These are phyloP conservation scores for Serripes groenlandicus DNA, from an alignment of 2,888 invertebrate species.

Conservation along the genomic window DNA sequence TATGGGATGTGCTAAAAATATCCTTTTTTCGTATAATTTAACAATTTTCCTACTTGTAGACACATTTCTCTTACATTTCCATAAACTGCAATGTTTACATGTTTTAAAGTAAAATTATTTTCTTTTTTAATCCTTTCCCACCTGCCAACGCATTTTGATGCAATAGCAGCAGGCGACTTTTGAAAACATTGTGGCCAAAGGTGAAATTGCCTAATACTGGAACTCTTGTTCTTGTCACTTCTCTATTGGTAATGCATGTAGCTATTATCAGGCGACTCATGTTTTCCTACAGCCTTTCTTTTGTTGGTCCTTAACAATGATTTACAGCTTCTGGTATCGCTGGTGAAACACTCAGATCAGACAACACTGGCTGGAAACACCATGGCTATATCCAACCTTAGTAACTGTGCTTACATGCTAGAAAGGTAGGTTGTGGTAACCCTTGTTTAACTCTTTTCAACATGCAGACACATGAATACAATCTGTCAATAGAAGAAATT, in stretches of 20 bases:
- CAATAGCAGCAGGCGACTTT: background rate
- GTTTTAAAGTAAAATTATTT: no score
- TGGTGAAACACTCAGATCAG: constrained; percentile 70
- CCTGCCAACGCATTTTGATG: background rate
- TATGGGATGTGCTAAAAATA: constrained; percentile 73
- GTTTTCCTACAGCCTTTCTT: background rate
- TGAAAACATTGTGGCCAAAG: background rate
- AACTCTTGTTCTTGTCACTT: background rate
- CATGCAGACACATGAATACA: no score
- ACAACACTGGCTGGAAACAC: constrained; percentile 46
- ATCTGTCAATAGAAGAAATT: no score
- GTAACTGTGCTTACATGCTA: constrained; percentile 69
- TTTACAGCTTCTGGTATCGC: constrained; percentile 64
- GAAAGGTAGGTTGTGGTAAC: constrained; percentile 71
- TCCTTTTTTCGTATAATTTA: constrained; percentile 67
- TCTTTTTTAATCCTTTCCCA: background rate
- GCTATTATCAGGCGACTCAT: background rate
- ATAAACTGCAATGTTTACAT: no score
- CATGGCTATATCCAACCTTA: constrained; percentile 39
- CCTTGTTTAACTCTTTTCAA: no score
- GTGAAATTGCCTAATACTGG: background rate
- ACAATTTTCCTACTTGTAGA: no score
- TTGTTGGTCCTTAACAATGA: background rate
- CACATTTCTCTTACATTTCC: no score
- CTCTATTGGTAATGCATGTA: no score